Evolutionary conservation across 2,797 vertebrate genomes (phyloP).

Genomic region (Coranthus polyacanthus): DNA sequence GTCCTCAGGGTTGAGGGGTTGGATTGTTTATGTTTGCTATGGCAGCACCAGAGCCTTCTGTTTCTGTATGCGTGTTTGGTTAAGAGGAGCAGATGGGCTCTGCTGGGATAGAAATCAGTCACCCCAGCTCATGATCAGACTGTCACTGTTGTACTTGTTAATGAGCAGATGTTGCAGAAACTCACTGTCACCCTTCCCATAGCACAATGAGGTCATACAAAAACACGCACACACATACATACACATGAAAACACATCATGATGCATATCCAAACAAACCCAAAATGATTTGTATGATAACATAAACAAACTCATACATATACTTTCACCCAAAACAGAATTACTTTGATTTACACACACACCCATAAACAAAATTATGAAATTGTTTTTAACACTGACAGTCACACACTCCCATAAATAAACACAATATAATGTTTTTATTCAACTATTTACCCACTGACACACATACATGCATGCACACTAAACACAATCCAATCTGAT

Average conservation of each 20-base stretch:
- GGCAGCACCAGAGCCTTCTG: slow-evolving; percentile 4
- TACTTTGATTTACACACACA: too few relatives aligned
- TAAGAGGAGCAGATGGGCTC: slow-evolving; percentile 7
- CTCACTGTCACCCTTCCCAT: neutral
- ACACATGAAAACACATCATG: neutral
- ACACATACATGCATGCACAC: slow-evolving; percentile 17
- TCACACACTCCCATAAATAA: slow-evolving; percentile 17
- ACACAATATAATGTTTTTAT: slow-evolving; percentile 9
- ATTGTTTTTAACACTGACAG: too few relatives aligned
- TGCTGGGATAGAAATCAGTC: slow-evolving; percentile 1
- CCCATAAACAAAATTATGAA: too few relatives aligned
- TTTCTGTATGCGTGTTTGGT: neutral
- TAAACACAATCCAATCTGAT: slow-evolving; percentile 54
- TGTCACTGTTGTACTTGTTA: neutral
- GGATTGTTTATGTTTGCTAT: slow-evolving; percentile 12
- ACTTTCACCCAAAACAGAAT: too few relatives aligned
- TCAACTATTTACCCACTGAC: slow-evolving; percentile 2
- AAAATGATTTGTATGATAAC: too few relatives aligned
- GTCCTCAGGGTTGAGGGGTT: neutral
- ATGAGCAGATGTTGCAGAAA: neutral
- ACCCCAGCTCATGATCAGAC: slow-evolving; percentile 1
- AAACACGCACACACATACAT: too few relatives aligned
- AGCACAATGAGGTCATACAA: slow-evolving; percentile 9
- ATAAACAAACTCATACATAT: too few relatives aligned
- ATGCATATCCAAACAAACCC: too few relatives aligned